Percentiles rank a stretch among this genome's conserved stretches.
phyloP scores from a whole-genome alignment of 92 coral and sea anemone genomes.

The Nematostella vectensis region DNA sequence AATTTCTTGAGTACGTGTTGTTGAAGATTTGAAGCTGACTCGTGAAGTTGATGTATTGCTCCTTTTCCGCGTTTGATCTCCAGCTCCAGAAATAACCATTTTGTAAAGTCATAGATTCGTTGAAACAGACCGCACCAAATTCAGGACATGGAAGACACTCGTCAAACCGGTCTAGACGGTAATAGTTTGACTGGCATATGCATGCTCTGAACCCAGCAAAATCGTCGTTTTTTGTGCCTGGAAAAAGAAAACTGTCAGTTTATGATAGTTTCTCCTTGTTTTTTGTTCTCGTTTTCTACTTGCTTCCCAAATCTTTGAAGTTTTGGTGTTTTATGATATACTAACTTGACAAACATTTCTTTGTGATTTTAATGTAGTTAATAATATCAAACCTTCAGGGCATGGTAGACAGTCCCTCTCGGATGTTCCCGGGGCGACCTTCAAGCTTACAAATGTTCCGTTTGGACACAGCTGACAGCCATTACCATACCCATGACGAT shows the following conservation, averaged over 20 bases:
- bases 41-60: slow-evolving; percentile 22
- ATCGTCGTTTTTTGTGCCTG: slow-evolving; percentile 29
- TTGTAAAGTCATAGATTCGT: slow-evolving; percentile 28
- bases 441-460: slow-evolving; percentile 21
- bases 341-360: not conserved
- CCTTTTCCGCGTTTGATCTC: slow-evolving; percentile 15
- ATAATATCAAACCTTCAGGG: too few species aligned
- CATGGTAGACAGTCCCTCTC: slow-evolving; percentile 16
- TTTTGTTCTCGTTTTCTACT: slow-evolving; percentile 3
- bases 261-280: not conserved
- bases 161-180: slow-evolving; percentile 33
- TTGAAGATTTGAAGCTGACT: slow-evolving; percentile 12
- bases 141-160: slow-evolving; percentile 26
- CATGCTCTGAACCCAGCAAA: slow-evolving; percentile 42
- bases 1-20: slow-evolving; percentile 10
- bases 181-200: slow-evolving; percentile 17
- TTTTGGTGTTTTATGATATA: not conserved
- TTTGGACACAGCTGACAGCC: slow-evolving; percentile 4
- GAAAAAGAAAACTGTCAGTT: not conserved
- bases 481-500: slow-evolving; percentile 7
- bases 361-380: too few species aligned
- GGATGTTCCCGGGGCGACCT: slow-evolving; percentile 18
- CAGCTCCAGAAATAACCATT: slow-evolving; percentile 41
- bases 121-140: slow-evolving; percentile 18
- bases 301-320: not conserved